Base-by-base conservation (phyloP, 2,113 vertebrate species). In the Sylvietta virens region DNA sequence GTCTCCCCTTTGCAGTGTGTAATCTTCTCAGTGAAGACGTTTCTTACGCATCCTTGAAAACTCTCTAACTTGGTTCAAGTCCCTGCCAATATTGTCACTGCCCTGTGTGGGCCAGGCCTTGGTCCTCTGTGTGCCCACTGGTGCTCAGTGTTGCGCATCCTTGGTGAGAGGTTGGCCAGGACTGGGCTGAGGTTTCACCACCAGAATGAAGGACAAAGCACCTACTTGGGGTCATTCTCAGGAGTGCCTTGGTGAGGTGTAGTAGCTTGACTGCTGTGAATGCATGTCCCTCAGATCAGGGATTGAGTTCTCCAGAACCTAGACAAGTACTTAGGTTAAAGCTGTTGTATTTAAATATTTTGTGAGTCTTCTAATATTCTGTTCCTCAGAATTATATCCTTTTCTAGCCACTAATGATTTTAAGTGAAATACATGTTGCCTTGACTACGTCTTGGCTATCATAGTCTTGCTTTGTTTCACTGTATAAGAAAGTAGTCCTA, bases 341-440 rank as follows among this genome's bases (percentile, higher is more conserved):
- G 40, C 70, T 1, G 15, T 24, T 61, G 13, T 39, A 3, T 77
- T 87, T 62, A 87, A 79, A 44, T 69, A 35, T 87, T 72, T 39
- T 31, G 20, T 76, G 19, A 72, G 58, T 82, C 48, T 82, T 37
- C 20, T 45, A 42, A 54, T 40, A 66, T 10, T 35, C 14, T 87
- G 16, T 73, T 93, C 78, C 53, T 82, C 62, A 48, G 77, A 91
- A 90, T 40, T 78, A 88, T 88, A 95, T 96, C 85, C 76, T 96
- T 96, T 92, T 67, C 56, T 76, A 70, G 26, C 31, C 74, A 66
- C 10, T 83, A 58, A 42, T 17, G 13, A 24, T 73, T 82, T 79
- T 54, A 51, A 73, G 37, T 88, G n/a, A 90, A 91, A 51, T 78
- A 22, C 12, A 4, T n/a, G 37, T 78, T 94, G 67, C 62, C 48